Evolutionary conservation across 2,797 vertebrate species (phyloP).

Genomic region (Danio kyathit): DNA sequence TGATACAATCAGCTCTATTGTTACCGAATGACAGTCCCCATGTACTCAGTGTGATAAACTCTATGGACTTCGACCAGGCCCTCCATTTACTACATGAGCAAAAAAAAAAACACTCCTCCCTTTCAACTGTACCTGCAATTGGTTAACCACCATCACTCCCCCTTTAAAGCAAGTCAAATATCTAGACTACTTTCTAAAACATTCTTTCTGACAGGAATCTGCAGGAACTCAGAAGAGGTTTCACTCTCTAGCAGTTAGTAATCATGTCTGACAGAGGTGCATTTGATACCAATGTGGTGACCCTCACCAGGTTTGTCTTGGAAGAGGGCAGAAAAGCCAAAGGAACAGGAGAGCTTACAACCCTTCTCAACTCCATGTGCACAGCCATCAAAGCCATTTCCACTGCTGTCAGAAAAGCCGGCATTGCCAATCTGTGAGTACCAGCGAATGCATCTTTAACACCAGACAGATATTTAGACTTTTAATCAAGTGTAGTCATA

Average conservation of each 20-base stretch:
- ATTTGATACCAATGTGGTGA: conserved; percentile 93
- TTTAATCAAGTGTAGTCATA: background rate
- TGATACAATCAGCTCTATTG: conserved; percentile 29
- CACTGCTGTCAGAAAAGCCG: conserved; percentile 92
- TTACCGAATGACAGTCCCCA: background rate
- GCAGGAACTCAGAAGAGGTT: background rate
- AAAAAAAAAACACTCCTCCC: conserved; percentile 24
- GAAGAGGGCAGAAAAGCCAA: conserved; percentile 88
- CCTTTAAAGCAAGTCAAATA: conserved; percentile 37
- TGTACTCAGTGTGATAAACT: conserved; percentile 15
- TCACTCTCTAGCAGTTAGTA: conserved; percentile 2
- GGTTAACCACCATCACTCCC: conserved; percentile 32
- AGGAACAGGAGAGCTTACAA: conserved; percentile 91
- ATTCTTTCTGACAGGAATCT: background rate
- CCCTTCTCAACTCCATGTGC: conserved; percentile 90
- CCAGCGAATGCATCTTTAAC: background rate
- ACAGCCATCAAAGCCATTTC: conserved; percentile 95
- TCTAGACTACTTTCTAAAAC: conserved; percentile 12
- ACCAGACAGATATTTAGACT: background rate
- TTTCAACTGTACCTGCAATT: conserved; percentile 18
- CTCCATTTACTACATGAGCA: conserved; percentile 13
- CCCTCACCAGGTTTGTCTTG: conserved; percentile 92
- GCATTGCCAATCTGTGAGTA: conserved; percentile 95
- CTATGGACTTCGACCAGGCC: conserved; percentile 16
- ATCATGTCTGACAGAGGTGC: conserved; percentile 86